phyloP scores from a whole-genome alignment of 2,797 vertebrate genomes.

The Gymnopithys bicolor region DNA sequence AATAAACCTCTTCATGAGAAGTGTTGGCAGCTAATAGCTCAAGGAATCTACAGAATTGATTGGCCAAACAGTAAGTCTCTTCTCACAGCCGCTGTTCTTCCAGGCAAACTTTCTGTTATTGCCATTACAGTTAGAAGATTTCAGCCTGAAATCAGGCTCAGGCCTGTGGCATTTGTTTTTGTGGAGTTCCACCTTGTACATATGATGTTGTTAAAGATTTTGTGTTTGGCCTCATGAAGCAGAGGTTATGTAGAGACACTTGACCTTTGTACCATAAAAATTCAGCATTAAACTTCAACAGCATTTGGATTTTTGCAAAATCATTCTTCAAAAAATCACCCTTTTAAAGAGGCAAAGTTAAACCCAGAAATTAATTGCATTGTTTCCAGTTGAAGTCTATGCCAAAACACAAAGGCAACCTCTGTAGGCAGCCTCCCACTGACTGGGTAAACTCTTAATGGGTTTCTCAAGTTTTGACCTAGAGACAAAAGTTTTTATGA shows the following conservation, averaged over 20 bases:
- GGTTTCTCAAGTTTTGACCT: conserved; percentile 5
- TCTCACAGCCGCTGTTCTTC: background rate
- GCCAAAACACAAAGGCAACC: background rate
- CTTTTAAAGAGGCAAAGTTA: background rate
- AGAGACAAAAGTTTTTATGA: background rate
- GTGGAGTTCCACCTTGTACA: background rate
- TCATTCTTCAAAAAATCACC: background rate
- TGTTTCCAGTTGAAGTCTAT: background rate
- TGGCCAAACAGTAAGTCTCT: background rate
- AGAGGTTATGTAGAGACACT: background rate
- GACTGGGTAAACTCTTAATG: background rate
- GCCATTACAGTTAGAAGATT: background rate
- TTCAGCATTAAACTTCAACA: background rate
- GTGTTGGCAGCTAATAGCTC: background rate
- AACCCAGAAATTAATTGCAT: background rate
- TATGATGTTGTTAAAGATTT: background rate
- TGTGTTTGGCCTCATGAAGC: background rate
- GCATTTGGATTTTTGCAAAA: background rate
- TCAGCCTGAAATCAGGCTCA: background rate
- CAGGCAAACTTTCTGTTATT: background rate
- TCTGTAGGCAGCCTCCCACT: background rate
- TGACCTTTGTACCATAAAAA: background rate
- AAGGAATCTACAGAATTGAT: background rate
- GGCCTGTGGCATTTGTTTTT: background rate
- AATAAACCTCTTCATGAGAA: background rate